A percentile compares a stretch with the other conserved stretches of the same genome.
Evolutionary conservation across 2,888 invertebrate genomes (phyloP).

Genomic region (Acanthosoma haemorrhoidale): DNA sequence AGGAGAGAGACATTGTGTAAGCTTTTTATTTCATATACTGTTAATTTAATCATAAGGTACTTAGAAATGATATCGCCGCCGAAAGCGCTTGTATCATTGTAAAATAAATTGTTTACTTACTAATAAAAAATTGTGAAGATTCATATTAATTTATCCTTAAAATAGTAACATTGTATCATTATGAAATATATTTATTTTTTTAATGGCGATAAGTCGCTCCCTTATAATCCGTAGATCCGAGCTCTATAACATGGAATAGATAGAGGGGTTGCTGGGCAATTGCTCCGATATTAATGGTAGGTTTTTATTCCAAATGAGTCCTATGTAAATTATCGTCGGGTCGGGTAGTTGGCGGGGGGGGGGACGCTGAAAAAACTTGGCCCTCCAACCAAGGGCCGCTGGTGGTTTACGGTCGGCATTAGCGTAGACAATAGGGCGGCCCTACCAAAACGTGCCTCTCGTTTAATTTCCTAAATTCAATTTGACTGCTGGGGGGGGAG

Average conservation of each 20-base stretch:
- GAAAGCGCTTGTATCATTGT: too few relatives aligned
- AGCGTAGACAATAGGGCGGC: not conserved
- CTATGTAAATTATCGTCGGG: not conserved
- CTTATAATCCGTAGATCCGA: not conserved
- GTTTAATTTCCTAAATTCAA: conserved; percentile 10
- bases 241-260: too few relatives aligned
- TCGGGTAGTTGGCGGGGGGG: not conserved
- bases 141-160: too few relatives aligned
- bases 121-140: too few relatives aligned
- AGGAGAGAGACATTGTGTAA: too few relatives aligned
- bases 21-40: too few relatives aligned
- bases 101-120: too few relatives aligned
- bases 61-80: too few relatives aligned
- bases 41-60: too few relatives aligned
- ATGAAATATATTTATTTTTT: too few relatives aligned
- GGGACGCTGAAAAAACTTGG: not conserved
- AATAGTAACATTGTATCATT: too few relatives aligned
- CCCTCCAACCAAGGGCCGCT: not conserved
- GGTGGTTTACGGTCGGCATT: not conserved
- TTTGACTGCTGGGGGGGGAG: too few relatives aligned
- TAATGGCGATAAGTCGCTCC: not conserved
- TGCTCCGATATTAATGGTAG: not conserved
- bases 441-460: not conserved
- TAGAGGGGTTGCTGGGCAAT: not conserved
- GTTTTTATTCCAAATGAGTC: conserved; percentile 5